Evolutionary conservation across 2,113 vertebrate genomes (phyloP).

Genomic region (Hemichromis elongatus): DNA sequence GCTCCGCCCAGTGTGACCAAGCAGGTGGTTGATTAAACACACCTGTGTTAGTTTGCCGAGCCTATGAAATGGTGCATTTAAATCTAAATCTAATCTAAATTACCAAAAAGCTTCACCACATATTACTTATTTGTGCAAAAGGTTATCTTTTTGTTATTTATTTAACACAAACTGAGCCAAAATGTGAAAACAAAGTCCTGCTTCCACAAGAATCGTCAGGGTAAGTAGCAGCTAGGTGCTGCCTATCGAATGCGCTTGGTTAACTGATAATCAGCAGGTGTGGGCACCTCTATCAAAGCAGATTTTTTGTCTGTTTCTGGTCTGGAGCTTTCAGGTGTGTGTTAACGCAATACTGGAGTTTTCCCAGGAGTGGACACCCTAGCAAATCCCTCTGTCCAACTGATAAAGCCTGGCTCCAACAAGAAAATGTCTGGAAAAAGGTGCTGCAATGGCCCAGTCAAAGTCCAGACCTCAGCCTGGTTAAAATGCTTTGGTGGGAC

Average conservation of each 20-base stretch:
- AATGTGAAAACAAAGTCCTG: neutral
- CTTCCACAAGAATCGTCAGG: rapidly evolving
- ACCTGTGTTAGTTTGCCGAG: neutral
- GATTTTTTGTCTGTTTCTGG: neutral
- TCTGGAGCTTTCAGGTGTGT: neutral
- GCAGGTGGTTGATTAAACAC: neutral
- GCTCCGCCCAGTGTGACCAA: neutral
- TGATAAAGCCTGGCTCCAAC: neutral
- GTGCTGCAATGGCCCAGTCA: neutral
- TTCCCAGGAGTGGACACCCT: neutral
- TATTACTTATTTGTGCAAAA: neutral
- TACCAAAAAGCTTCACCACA: neutral
- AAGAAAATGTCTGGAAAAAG: neutral
- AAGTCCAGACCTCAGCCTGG: neutral
- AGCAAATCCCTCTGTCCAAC: neutral
- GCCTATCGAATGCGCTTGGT: neutral
- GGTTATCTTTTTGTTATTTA: neutral
- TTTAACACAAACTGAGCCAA: neutral
- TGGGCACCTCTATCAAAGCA: neutral
- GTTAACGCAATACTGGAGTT: neutral
- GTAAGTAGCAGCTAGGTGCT: neutral
- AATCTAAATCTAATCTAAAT: neutral
- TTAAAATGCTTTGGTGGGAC: neutral
- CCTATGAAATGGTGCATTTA: neutral
- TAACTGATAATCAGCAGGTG: neutral